phyloP scores from a whole-genome alignment of 2,888 invertebrate genomes.

The Cerastoderma edule region DNA sequence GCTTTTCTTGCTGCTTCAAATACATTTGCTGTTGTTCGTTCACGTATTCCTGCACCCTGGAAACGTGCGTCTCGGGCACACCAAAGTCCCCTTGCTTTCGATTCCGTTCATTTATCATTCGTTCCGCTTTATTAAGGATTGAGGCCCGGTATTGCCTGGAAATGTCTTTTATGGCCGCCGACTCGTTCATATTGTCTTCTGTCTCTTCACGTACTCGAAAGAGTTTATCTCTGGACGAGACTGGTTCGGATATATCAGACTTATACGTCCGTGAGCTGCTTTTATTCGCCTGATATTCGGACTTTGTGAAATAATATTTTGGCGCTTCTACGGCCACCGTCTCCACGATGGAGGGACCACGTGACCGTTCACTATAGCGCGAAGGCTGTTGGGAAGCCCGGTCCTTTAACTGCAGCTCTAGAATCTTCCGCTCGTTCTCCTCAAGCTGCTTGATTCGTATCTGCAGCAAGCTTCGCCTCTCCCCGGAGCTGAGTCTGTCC shows the following conservation, averaged over 20 bases:
- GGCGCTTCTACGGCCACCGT: not conserved
- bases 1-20: not conserved
- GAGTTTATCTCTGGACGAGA: not conserved
- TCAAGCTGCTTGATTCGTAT: constrained; percentile 46
- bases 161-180: not conserved
- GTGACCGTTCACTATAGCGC: constrained; percentile 24
- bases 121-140: constrained; percentile 63
- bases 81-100: constrained; percentile 27
- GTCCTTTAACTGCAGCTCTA: constrained; percentile 35
- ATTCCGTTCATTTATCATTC: constrained; percentile 54
- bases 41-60: not conserved
- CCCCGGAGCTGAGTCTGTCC: constrained; percentile 8
- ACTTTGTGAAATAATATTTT: not conserved
- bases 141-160: constrained; percentile 44
- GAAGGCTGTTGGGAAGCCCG: constrained; percentile 18
- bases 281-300: constrained; percentile 10
- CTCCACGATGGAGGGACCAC: not conserved
- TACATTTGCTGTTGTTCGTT: constrained; percentile 6
- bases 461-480: constrained; percentile 35
- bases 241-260: not conserved
- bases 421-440: constrained; percentile 38
- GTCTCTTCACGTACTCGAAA: not conserved
- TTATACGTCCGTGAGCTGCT: constrained; percentile 8
- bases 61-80: not conserved
- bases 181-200: constrained; percentile 10